phyloP scores from a whole-genome alignment of 1,140 invertebrate genomes.

The Mizuhopecten yessoensis region DNA sequence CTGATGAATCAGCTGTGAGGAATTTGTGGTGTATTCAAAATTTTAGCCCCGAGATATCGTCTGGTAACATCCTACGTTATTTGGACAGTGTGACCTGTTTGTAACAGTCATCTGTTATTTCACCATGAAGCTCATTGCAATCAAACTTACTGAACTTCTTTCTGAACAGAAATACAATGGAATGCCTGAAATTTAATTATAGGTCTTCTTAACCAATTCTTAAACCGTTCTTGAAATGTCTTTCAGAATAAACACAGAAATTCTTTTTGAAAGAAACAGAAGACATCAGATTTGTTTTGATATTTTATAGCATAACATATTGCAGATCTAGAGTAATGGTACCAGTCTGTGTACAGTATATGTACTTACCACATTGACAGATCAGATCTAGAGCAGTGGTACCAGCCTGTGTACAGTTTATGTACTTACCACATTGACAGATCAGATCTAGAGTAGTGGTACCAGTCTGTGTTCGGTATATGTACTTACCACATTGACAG shows the following conservation, averaged over 20 bases:
- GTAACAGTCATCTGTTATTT: background rate
- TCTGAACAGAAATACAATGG: background rate
- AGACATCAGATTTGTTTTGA: background rate
- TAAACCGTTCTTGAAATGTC: too few species aligned
- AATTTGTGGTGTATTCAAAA: constrained; percentile 39
- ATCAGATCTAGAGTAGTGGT: too few species aligned
- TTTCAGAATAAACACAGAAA: background rate
- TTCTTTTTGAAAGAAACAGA: background rate
- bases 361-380: too few species aligned
- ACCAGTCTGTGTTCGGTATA: too few species aligned
- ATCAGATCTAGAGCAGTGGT: too few species aligned
- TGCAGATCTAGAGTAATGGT: background rate
- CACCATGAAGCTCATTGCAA: background rate
- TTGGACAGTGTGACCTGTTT: background rate
- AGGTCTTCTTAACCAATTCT: background rate
- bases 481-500: too few species aligned
- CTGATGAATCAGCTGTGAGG: background rate
- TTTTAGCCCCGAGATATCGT: constrained; percentile 2
- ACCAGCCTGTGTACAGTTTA: too few species aligned
- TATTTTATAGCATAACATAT: background rate
- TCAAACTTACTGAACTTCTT: background rate
- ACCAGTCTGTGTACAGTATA: too few species aligned
- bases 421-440: too few species aligned
- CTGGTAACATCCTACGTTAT: background rate
- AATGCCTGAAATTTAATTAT: background rate